These are phyloP conservation scores for Ophion ellenae DNA, from an alignment of 2,888 invertebrate species.

Conservation along the genomic window DNA sequence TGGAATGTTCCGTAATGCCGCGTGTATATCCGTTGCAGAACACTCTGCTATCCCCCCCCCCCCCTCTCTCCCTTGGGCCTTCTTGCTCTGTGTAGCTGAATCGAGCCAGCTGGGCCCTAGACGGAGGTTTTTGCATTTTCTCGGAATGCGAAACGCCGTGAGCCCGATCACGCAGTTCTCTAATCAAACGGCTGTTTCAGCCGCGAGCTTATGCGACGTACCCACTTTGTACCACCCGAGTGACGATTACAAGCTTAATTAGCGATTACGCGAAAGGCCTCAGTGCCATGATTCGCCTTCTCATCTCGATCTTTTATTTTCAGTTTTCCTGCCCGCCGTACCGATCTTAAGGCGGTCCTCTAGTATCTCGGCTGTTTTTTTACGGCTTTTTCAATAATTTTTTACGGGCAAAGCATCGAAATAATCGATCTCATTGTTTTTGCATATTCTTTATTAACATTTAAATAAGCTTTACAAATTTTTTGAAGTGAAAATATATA, in stretches of 20 bases:
- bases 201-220: constrained; percentile 58
- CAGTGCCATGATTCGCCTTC: constrained; percentile 29
- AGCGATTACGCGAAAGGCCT: constrained; percentile 60
- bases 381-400: too few species aligned
- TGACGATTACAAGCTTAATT: constrained; percentile 66
- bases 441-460: too few species aligned
- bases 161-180: constrained; percentile 61
- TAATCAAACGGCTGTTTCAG: constrained; percentile 57
- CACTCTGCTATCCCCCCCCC: too few species aligned
- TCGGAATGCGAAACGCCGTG: constrained; percentile 65
- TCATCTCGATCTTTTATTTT: constrained; percentile 21
- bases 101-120: constrained; percentile 47
- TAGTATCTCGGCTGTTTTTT: too few species aligned
- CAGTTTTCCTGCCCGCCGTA: constrained; percentile 25
- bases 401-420: too few species aligned
- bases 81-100: constrained; percentile 25
- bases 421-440: too few species aligned
- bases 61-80: background rate
- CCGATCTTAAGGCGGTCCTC: constrained; percentile 38
- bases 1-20: constrained; percentile 63
- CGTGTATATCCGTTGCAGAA: too few species aligned
- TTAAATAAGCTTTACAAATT: too few species aligned
- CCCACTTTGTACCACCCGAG: constrained; percentile 64
- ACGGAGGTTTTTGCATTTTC: constrained; percentile 47
- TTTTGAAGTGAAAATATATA: too few species aligned